Percentiles rank a stretch among this genome's conserved stretches.
phyloP scores from a whole-genome alignment of 23 tunicate species.

The Trididemnum clinides region DNA sequence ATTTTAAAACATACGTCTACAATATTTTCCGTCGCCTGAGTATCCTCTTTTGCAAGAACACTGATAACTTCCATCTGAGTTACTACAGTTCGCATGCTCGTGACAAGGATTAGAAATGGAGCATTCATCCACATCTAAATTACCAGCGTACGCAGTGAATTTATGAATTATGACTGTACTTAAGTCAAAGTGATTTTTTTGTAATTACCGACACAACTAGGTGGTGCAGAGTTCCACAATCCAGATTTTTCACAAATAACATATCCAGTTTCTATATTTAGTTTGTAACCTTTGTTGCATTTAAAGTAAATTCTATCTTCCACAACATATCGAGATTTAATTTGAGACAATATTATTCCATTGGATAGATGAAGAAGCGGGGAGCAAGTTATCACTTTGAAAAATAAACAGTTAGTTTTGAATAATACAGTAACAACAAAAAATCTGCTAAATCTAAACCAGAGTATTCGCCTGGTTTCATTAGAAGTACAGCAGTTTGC shows the following conservation, averaged over 20 bases:
- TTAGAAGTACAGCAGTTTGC: no score
- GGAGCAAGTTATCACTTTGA: neutral
- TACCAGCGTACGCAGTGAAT: no score
- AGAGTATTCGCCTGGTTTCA: no score
- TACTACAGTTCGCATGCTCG: neutral
- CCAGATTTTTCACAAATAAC: neutral
- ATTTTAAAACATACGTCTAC: neutral
- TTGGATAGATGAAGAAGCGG: neutral
- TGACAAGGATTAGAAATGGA: neutral
- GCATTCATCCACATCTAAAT: conserved; percentile 48
- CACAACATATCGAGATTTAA: neutral
- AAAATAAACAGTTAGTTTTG: no score
- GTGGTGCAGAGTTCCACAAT: neutral
- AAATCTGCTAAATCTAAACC: no score
- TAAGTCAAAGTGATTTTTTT: no score
- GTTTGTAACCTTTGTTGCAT: conserved; percentile 7
- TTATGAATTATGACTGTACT: no score
- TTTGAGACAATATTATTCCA: neutral
- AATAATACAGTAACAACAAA: no score
- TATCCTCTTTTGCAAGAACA: conserved; percentile 6
- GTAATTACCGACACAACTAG: neutral
- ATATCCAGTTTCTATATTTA: neutral
- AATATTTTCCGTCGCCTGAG: conserved; percentile 3
- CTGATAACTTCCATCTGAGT: conserved; percentile 18
- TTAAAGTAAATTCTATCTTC: neutral